Base-by-base conservation (phyloP, 1,140 invertebrate genomes). In the Bombus vancouverensis region DNA sequence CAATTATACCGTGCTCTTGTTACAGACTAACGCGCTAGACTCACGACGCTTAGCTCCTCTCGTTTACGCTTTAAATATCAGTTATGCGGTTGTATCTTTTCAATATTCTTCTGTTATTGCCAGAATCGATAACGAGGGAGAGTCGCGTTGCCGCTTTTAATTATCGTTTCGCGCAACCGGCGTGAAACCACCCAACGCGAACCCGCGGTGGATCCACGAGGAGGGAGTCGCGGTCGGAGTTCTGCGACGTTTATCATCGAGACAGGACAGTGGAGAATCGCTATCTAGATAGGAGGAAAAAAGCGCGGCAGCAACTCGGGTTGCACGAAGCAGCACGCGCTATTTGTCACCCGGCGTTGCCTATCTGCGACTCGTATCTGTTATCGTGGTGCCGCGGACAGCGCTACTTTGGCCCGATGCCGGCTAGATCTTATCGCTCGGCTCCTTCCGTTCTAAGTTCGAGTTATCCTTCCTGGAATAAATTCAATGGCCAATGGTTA, bases 401-500 rank as follows among this genome's bases (percentile, higher is more conserved):
- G 73, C 79, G 85, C 82, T 83, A 89, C 86, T 88, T 85, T 88
- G 78, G 82, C 79, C 86, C 79, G 86, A 82, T 88, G 88, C 77
- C 88, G 81, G 85, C 47, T 68, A 87, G 89, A 90, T 90, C 86
- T 90, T 90, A 90, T 90, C 89, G 74, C 9, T 53, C 47, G 34
- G 57, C 83, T 90, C 85, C 86, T 90, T 90, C 89, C 89, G 89
- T 86, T 86, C 84, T 88, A 82, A 85, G 81, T 90, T 83, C 85
- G 88, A 81, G 86, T 85, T 90, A 90, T 83, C 82, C 86, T 76
- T 82, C 81, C 62, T 72, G 89, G 89, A 90, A 90, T 90, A 90
- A 90, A 90, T 90, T 90, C 89, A 90, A 90, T 90, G 89, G 82
- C 86, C 89, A 90, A 90, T 90, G 89, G 89, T 90, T 90, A 88